Evolutionary conservation across 2,888 invertebrate species (phyloP).

Genomic region (Cordilura impudica): DNA sequence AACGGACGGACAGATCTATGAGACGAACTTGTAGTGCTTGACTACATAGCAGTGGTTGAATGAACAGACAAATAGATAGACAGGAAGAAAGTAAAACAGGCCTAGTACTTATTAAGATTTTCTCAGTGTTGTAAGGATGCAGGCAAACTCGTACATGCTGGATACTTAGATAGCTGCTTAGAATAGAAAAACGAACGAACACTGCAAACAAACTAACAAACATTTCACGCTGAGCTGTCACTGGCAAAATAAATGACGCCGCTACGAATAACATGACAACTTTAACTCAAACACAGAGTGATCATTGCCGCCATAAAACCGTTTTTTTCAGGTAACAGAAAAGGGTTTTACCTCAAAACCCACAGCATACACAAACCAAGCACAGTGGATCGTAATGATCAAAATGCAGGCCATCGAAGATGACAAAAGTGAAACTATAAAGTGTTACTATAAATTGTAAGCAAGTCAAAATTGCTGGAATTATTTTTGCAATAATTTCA

Average conservation of each 20-base stretch:
- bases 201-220: slow-evolving; percentile 50
- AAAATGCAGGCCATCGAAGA: too few species aligned
- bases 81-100: slow-evolving; percentile 3
- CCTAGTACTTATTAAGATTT: slow-evolving; percentile 16
- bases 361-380: background rate
- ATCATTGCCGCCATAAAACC: slow-evolving; percentile 57
- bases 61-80: slow-evolving; percentile 54
- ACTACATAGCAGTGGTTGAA: slow-evolving; percentile 27
- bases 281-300: slow-evolving; percentile 53
- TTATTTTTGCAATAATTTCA: slow-evolving; percentile 38
- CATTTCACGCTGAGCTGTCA: slow-evolving; percentile 77
- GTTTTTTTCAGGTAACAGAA: slow-evolving; percentile 51
- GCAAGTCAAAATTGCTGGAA: too few species aligned
- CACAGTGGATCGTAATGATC: slow-evolving; percentile 34
- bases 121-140: slow-evolving; percentile 28
- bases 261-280: slow-evolving; percentile 66
- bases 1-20: slow-evolving; percentile 19
- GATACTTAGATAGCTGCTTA: background rate
- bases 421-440: too few species aligned
- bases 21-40: slow-evolving; percentile 60
- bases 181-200: background rate
- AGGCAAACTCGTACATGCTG: background rate
- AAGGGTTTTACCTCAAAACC: slow-evolving; percentile 21
- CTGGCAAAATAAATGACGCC: slow-evolving; percentile 75
- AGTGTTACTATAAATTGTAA: too few species aligned